Percentiles rank a stretch among this genome's conserved stretches.
Conservation (phyloP, 1,140 invertebrate species). For the Parasteatoda tepidariorum region DNA sequence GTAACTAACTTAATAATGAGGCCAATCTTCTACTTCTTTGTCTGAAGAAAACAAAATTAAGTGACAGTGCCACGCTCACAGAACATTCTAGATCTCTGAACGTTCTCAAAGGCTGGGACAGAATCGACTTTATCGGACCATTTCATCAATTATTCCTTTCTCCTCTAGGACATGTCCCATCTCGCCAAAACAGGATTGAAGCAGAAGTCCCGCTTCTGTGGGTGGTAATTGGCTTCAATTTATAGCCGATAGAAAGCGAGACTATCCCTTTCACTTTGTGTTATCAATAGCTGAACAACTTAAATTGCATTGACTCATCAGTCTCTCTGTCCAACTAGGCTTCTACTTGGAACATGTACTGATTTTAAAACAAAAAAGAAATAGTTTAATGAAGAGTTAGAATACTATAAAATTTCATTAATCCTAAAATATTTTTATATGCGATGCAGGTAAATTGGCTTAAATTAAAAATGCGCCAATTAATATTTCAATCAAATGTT, state of each 20-base stretch:
- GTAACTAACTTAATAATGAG: background rate
- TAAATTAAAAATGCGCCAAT: too few relatives aligned
- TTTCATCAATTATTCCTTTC: conserved; percentile 53
- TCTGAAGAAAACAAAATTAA: background rate
- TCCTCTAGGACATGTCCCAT: conserved; percentile 8
- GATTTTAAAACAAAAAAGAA: too few relatives aligned
- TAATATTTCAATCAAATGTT: too few relatives aligned
- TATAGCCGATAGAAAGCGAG: conserved; percentile 4
- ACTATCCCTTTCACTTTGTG: conserved; percentile 17
- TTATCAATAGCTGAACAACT: background rate
- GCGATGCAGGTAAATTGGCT: too few relatives aligned
- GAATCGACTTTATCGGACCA: background rate
- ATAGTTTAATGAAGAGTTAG: too few relatives aligned
- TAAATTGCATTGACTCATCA: background rate
- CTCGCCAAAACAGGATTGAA: background rate
- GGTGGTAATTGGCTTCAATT: conserved; percentile 54
- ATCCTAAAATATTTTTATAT: too few relatives aligned
- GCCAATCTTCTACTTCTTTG: background rate
- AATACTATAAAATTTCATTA: too few relatives aligned
- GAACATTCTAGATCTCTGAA: background rate
- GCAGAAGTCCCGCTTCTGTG: background rate
- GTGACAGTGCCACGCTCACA: background rate
- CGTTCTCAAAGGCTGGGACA: background rate
- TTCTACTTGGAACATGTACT: background rate
- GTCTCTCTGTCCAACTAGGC: background rate